A percentile compares a stretch with the other conserved stretches of the same genome.
These are phyloP conservation scores for Palythoa grandiflora DNA, from an alignment of 92 coral and sea anemone genomes.

Conservation along the genomic window DNA sequence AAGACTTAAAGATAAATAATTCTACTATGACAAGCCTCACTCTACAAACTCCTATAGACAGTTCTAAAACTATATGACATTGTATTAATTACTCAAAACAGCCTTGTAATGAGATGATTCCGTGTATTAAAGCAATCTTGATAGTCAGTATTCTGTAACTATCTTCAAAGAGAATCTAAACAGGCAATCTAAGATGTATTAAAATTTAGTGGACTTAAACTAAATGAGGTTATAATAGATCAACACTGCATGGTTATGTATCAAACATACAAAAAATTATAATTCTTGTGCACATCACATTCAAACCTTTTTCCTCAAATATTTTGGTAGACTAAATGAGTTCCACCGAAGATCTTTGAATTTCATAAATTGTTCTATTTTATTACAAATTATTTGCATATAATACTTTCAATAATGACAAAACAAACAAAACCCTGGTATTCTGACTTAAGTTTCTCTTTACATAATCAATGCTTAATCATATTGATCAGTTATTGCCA, in stretches of 20 bases:
- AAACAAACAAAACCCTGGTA: not conserved
- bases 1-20: not conserved
- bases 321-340: too few relatives aligned
- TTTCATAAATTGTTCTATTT: too few relatives aligned
- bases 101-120: not conserved
- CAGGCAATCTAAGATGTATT: too few relatives aligned
- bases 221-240: too few relatives aligned
- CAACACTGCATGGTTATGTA: too few relatives aligned
- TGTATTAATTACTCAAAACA: not conserved
- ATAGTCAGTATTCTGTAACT: not conserved
- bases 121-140: not conserved
- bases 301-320: too few relatives aligned
- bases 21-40: not conserved
- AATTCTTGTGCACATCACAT: too few relatives aligned
- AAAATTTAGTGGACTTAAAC: too few relatives aligned
- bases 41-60: constrained; percentile 2
- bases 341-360: too few relatives aligned
- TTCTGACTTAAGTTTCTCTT: not conserved
- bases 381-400: too few relatives aligned
- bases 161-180: not conserved
- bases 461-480: not conserved
- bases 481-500: not conserved
- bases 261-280: too few relatives aligned
- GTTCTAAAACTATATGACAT: not conserved
- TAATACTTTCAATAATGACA: too few relatives aligned